Conservation (phyloP, 2,888 invertebrate genomes). For the Eilema sororculum region DNA sequence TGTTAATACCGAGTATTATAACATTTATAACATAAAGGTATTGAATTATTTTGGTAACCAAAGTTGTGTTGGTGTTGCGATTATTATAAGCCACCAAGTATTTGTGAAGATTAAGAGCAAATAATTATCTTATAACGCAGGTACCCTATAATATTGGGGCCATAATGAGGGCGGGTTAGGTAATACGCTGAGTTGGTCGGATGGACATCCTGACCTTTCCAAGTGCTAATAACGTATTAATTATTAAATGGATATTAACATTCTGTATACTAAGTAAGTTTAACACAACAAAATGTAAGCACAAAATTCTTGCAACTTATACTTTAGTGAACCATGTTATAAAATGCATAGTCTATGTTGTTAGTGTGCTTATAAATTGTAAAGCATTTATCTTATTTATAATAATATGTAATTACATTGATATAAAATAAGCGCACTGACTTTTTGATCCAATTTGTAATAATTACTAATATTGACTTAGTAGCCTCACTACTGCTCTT, state of each 20-base stretch:
- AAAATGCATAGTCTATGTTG: background rate
- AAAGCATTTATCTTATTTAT: too few species aligned
- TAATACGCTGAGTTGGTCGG: slow-evolving; percentile 17
- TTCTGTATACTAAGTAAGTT: background rate
- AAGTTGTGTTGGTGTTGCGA: slow-evolving; percentile 6
- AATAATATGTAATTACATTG: too few species aligned
- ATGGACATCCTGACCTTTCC: slow-evolving; percentile 18
- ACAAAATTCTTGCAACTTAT: background rate
- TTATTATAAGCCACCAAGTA: slow-evolving; percentile 5
- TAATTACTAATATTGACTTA: too few species aligned
- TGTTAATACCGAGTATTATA: slow-evolving; percentile 26
- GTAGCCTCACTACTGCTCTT: too few species aligned
- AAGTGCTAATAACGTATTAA: slow-evolving; percentile 18
- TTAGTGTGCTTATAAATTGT: background rate
- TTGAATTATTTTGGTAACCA: slow-evolving; percentile 9
- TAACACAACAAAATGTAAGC: background rate
- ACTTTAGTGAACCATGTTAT: background rate
- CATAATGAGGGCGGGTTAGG: slow-evolving; percentile 5
- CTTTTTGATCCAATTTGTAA: too few species aligned
- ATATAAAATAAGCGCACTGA: background rate
- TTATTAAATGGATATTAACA: slow-evolving; percentile 6
- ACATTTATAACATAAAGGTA: slow-evolving; percentile 15
- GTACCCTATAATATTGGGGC: slow-evolving; percentile 5
- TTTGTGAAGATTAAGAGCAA: slow-evolving; percentile 3
- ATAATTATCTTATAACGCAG: slow-evolving; percentile 9